Base-by-base conservation (phyloP, 2,888 invertebrate genomes). In the Sylvicola cinctus region DNA sequence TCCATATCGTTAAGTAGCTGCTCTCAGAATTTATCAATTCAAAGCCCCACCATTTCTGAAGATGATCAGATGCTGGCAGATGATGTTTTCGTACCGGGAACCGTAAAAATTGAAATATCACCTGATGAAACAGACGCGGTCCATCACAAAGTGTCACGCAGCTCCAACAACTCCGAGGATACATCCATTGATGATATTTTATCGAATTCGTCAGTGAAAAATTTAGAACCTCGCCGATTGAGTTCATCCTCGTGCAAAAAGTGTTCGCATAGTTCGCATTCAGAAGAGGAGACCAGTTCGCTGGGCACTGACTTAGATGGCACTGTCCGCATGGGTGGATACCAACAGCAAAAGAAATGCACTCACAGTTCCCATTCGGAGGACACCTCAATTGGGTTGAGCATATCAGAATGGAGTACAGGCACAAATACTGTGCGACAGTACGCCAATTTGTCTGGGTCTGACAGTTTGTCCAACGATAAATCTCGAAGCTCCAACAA, bases 371-470 rank as follows among this genome's bases (percentile, higher is more conserved):
- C 80, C 0, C 80, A 81, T 55, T 81, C 83, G 5, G 83, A 84
- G 54, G 84, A 84, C 46, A 84, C 84, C 0, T 84, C 84, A 0
- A 74, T 83, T 50, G 83, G 83, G 13, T 58, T 84, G 20, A 83
- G 83, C 47, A 74, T 81, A 46, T 83, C 83, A 3, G 84, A 85
- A 48, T 84, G 83, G 81, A 83, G 83, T 0, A 83, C 81, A 26
- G 83, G 81, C 34, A 83, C 81, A 1, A 83, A 79, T 43, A 83
- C 83, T 0, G 83, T 83, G 2, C 70, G 76, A 2, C 76, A 81
- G 49, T 83, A 76, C 45, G 76, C 74, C 31, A 77, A 76, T 57
- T 61, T 76, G 20, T 76, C 76, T 0, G 75, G 74, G 17, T 70
- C 70, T 8, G 70, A 71, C 48, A 71, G 71, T 47, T 59, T 68